Evolutionary conservation across 1,140 invertebrate species (phyloP), one percentile per base, ranked within the genome.

Genomic region (Manduca sexta): DNA sequence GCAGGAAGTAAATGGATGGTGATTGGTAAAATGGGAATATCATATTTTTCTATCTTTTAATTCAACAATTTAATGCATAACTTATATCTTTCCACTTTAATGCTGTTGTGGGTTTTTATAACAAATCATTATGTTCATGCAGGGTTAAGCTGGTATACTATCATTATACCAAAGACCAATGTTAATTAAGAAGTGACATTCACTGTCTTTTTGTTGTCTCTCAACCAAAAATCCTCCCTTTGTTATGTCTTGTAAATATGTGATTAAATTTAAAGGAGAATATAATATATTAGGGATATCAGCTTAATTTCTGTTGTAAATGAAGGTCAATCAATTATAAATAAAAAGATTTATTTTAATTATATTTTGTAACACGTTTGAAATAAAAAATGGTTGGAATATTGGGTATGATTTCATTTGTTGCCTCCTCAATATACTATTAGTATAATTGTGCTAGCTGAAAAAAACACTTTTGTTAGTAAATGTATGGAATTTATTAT

Each of bases 281-380:
- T 26, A 26, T 26, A n/a, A n/a, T n/a, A 12, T 12, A 12, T 35
- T 35, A 33, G 16, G 29, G 35, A 45, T 43, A 65, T 65, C 69
- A 73, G 64, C 64, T 70, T 65, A 67, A 67, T 73, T 56, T 56
- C 48, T 56, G 47, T 51, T 66, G 63, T 64, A 64, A 55, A 50
- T 60, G 64, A 69, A 61, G 54, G 55, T 58, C 59, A 58, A 59
- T 58, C 46, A 60, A 66, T 60, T 50, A 52, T 49, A 41, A 62
- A 60, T 68, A 57, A 65, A 62, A 58, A 58, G 35, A 69, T 64
- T 73, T 69, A 64, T 69, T 69, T 64, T 59, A 60, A 69, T 71
- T 74, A 73, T 71, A 75, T 75, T 75, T 75, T 72, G 56, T 74
- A 74, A 70, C 60, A 64, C 60, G 52, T 62, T 72, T 75, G 54